Conservation (phyloP, 2,113 vertebrate species). For the Glareola pratincola region DNA sequence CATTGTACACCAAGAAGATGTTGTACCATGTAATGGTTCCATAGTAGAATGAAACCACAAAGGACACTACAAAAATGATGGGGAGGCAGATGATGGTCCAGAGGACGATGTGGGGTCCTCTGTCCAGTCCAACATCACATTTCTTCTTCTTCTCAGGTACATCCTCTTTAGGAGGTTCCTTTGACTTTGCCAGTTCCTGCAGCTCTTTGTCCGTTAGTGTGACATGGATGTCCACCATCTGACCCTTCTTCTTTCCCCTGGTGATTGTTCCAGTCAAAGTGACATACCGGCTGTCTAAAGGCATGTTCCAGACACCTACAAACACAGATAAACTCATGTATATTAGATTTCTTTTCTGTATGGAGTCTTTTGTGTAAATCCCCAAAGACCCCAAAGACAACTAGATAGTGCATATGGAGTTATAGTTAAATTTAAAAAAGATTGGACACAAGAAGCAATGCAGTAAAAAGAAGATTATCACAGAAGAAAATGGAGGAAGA, state of each 20-base stretch:
- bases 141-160: conserved; percentile 68
- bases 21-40: conserved; percentile 99
- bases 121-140: conserved; percentile 82
- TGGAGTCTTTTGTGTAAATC: background rate
- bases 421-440: background rate
- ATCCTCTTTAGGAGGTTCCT: conserved; percentile 81
- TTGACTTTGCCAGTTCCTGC: conserved; percentile 88
- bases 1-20: conserved; percentile 97
- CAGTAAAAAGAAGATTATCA: background rate
- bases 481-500: background rate
- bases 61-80: conserved; percentile 89
- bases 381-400: background rate
- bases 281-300: conserved; percentile 92
- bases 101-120: conserved; percentile 89
- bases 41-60: conserved; percentile 96
- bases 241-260: conserved; percentile 96
- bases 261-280: conserved; percentile 98
- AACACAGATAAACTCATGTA: conserved; percentile 26
- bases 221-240: conserved; percentile 97
- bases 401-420: background rate
- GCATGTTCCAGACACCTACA: conserved; percentile 82
- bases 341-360: background rate
- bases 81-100: conserved; percentile 96
- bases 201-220: conserved; percentile 92
- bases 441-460: background rate